Conservation (phyloP, 2,797 vertebrate species). For the Periparus ater region DNA sequence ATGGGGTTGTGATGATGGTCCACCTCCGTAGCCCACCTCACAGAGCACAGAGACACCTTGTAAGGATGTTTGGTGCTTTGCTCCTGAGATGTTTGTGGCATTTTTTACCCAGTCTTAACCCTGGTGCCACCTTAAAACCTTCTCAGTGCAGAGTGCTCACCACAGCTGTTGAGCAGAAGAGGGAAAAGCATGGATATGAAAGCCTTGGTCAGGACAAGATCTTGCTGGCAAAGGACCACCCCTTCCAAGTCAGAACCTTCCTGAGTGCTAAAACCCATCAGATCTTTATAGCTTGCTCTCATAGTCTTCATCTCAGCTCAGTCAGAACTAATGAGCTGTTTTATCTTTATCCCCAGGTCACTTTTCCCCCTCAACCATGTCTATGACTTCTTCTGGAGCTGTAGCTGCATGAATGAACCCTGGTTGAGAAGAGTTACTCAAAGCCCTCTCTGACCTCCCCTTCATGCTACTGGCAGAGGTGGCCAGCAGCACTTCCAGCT, state of each 20-base stretch:
- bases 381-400: not conserved
- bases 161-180: not conserved
- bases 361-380: not conserved
- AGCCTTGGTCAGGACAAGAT: not conserved
- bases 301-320: not conserved
- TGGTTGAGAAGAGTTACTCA: not conserved
- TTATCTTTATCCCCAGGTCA: not conserved
- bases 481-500: not conserved
- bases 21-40: not conserved
- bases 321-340: not conserved
- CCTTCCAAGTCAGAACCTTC: not conserved
- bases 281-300: not conserved
- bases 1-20: not conserved
- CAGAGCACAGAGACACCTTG: not conserved
- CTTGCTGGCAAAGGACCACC: not conserved
- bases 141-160: not conserved
- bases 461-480: not conserved
- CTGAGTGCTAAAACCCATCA: not conserved
- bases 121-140: not conserved
- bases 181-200: not conserved
- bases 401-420: not conserved
- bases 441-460: not conserved
- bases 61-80: not conserved
- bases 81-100: not conserved
- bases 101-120: not conserved